Percentiles rank a stretch among this genome's conserved stretches.
phyloP scores from a whole-genome alignment of 2,113 vertebrate genomes.

The Raja brachyura region DNA sequence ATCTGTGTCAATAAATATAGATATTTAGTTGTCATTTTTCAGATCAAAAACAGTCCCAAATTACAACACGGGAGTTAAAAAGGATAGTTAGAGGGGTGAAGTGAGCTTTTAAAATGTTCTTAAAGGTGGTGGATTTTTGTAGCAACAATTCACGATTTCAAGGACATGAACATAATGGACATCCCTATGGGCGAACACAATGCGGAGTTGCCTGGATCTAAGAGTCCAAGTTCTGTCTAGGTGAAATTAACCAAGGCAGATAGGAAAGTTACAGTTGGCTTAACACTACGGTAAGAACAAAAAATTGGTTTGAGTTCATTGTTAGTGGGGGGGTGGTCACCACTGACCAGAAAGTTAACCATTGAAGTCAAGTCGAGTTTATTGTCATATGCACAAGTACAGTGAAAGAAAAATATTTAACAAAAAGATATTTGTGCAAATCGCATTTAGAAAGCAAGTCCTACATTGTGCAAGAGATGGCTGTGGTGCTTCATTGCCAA shows the following conservation, averaged over 20 bases:
- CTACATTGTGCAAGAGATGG: no score
- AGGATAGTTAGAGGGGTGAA: background rate
- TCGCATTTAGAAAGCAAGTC: no score
- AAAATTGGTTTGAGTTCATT: background rate
- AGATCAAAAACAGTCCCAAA: background rate
- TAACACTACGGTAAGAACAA: background rate
- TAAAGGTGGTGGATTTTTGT: no score
- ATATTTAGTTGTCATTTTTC: background rate
- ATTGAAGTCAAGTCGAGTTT: no score
- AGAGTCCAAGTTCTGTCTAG: background rate
- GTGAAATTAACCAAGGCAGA: background rate
- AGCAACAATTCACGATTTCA: background rate
- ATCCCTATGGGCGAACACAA: background rate
- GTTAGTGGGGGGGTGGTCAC: no score
- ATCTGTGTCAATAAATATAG: background rate
- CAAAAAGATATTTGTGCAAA: no score
- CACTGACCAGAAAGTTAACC: no score
- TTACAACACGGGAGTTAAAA: background rate
- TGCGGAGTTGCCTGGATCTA: background rate
- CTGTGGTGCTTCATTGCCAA: no score
- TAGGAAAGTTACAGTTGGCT: background rate
- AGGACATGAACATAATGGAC: no score
- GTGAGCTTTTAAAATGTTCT: background rate
- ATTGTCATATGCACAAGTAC: no score
- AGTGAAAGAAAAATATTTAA: no score